Base-by-base conservation (phyloP, 2,888 invertebrate genomes). In the Lepas anatifera region DNA sequence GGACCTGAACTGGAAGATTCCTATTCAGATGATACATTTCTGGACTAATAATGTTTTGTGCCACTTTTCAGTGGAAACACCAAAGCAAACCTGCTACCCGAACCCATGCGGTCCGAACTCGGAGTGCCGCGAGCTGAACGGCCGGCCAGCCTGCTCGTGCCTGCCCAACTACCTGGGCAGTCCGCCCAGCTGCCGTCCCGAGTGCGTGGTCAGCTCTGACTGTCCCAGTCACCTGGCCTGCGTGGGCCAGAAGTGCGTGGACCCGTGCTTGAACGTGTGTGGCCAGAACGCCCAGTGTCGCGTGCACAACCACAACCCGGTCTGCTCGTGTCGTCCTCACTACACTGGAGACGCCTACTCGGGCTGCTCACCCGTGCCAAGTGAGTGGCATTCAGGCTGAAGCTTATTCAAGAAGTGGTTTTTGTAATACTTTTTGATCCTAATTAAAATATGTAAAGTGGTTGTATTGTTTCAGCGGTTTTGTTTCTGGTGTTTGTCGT, bases 31-130 rank as follows among this genome's bases (percentile, higher is more conserved):
- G n/a, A n/a, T n/a, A n/a, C n/a, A n/a, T n/a, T n/a, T n/a, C n/a
- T n/a, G n/a, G n/a, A n/a, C n/a, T n/a, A n/a, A n/a, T n/a, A n/a
- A n/a, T n/a, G n/a, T n/a, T n/a, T n/a, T n/a, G n/a, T n/a, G n/a
- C 71, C 71, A 35, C 16, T 50, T 50, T 50, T 2, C 48, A 50
- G 48, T 16, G 48, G 25, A 22, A 18, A 10, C 48, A n/a, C 46
- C 27, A n/a, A 64, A n/a, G 74, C 77, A 87, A 76, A 84, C 84
- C 25, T 85, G 85, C 75, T 76, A 79, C 69, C 83, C 84, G 71
- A 82, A 83, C 39, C 90, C 90, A 16, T 93, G 93, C 78, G 92
- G 92, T 41, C 84, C 87, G 4, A 88, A 90, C 78, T 88, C 92
- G 25, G 80, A 86, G 16, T 93, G 92, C 76, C 82, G 83, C n/a